These are phyloP conservation scores for Epinephelus cyanopodus DNA, from an alignment of 2,113 vertebrate species.

Conservation along the genomic window DNA sequence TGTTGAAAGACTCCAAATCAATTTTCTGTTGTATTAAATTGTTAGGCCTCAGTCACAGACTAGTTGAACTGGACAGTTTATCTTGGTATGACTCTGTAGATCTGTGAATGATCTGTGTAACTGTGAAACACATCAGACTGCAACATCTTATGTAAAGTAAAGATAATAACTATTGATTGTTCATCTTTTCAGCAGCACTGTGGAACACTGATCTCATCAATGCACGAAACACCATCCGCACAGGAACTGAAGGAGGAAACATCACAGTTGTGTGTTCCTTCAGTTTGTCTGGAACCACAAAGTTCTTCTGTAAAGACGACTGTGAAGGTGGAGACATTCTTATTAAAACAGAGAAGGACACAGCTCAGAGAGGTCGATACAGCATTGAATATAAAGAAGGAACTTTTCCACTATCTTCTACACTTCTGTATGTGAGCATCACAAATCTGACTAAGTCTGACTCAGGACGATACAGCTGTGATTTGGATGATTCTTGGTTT, in stretches of 20 bases:
- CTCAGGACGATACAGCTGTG: constrained; percentile 22
- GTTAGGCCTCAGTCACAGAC: background rate
- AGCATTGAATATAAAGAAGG: background rate
- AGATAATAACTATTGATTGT: background rate
- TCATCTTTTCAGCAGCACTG: constrained; percentile 2
- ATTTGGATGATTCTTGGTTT: background rate
- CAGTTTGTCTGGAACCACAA: fast-evolving
- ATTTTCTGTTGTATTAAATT: background rate
- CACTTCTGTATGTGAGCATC: background rate
- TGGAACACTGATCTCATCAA: background rate
- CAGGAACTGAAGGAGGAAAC: background rate
- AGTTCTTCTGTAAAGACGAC: background rate
- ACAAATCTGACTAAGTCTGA: background rate
- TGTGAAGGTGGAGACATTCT: background rate
- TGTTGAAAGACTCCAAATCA: background rate
- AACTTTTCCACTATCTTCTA: background rate
- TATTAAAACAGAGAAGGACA: background rate
- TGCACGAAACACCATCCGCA: fast-evolving
- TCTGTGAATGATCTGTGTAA: background rate
- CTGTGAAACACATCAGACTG: background rate
- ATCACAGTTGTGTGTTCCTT: background rate
- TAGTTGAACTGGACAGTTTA: background rate
- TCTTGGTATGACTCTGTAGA: constrained; percentile 1
- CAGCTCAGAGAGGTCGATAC: background rate
- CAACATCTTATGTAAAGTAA: background rate